phyloP scores from a whole-genome alignment of 2,888 invertebrate genomes.

The Heliconius ethilla region DNA sequence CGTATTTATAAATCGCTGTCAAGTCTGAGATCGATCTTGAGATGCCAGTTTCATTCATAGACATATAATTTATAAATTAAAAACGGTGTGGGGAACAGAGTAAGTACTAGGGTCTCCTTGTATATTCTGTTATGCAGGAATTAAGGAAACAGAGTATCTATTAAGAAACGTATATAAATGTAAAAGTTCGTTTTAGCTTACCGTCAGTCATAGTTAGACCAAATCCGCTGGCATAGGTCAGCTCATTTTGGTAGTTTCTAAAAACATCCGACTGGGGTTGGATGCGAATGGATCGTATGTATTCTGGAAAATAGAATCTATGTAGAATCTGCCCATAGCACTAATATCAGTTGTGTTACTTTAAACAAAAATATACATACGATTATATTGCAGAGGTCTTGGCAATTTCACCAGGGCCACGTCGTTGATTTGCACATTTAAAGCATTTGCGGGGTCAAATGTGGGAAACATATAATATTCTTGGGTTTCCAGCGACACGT shows the following conservation, averaged over 20 bases:
- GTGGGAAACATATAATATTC: constrained; percentile 3
- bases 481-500: neutral
- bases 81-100: no score
- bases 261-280: constrained; percentile 59
- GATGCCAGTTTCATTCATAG: no score
- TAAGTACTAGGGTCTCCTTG: neutral
- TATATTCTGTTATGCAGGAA: neutral
- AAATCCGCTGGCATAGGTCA: constrained; percentile 64
- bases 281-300: constrained; percentile 60
- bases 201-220: constrained; percentile 70
- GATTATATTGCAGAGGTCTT: neutral
- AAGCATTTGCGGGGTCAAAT: neutral
- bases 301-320: constrained; percentile 50
- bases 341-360: neutral
- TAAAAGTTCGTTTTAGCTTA: constrained; percentile 41
- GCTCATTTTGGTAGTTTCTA: constrained; percentile 55
- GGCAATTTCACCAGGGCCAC: constrained; percentile 1
- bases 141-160: neutral
- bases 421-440: neutral
- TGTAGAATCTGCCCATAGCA: neutral
- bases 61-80: no score
- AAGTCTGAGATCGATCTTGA: no score
- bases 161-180: no score
- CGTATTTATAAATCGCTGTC: no score
- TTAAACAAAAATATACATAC: neutral